Evolutionary conservation across 2,113 vertebrate genomes (phyloP), one percentile per base, ranked within the genome.

Genomic region (Riparia riparia): DNA sequence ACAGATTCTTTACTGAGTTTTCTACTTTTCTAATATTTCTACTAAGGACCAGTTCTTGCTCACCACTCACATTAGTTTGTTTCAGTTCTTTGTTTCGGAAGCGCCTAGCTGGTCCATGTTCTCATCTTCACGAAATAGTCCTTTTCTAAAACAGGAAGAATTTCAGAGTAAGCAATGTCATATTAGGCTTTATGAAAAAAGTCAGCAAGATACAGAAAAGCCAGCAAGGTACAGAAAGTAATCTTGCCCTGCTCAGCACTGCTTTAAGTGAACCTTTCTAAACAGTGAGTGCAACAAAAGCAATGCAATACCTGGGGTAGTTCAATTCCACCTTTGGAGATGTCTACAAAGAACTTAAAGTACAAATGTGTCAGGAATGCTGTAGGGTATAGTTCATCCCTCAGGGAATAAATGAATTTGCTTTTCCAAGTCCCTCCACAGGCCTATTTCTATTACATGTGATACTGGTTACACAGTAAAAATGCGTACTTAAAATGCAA

Each of bases 131-230:
- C 5, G 8, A 96, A 89, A 53, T 6, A 26, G 68, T 78, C 57
- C 58, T 64, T 72, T 80, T 79, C 49, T 49, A 54, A 88, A 94
- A 44, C 85, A 92, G 74, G 92, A 95, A 92, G 88, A 82, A 73
- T 58, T 94, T 86, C n/a, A 2, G 8, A 53, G 50, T 77, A 90
- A 94, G 68, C 39, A 50, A 14, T 63, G 45, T 89, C 58, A n/a
- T 42, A 51, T 50, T 73, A 63, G 50, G 31, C 42, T 90, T 88
- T 86, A 77, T 28, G 72, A 92, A 85, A 54, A 39, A 32, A 77
- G 34, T 57, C 71, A 77, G 42, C 37, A 88, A 93, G 68, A 88
- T 54, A n/a, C 8, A 37, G 37, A 37, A 37, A 37, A 37, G 37
- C 37, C 37, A 37, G 37, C 37, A 37, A 37, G 37, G 9, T 37